Evolutionary conservation across 2,888 invertebrate genomes (phyloP), one percentile per base, ranked within the genome.

Genomic region (Clistopyga incitator): DNA sequence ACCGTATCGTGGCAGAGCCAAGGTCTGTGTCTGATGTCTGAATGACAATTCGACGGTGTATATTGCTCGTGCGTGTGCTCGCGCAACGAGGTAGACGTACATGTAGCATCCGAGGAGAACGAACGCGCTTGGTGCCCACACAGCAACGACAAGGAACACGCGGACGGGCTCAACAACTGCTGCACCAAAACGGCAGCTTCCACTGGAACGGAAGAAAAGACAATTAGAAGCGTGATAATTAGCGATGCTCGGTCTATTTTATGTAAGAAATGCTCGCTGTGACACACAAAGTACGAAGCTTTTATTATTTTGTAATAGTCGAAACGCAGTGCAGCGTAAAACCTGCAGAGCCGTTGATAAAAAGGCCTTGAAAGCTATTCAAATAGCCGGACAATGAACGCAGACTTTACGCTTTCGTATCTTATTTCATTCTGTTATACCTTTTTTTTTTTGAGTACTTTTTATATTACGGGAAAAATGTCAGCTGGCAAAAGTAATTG

Each of bases 1-100:
- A 20, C 95, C 95, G 89, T 95, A 96, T 76, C 95, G 93, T 11
- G 95, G 94, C 45, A 94, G 90, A 54, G 93, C 91, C 86, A 92
- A 88, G 47, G 93, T 92, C 87, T 94, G 94, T 45, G 91, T 91
- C 88, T 92, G 88, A 87, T 93, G 93, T 74, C 94, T 92, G 79
- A 95, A 92, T 23, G 95, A 95, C 75, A 95, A 93, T 87, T 95
- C 94, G 23, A 95, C 95, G 52, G 95, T 95, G 86, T 95, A 95
- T 86, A 95, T 95, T 52, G 95, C 95, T 64, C 95, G 92, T 15
- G 95, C 95, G 87, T 96, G 95, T 80, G 95, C 95, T 80, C 95
- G 92, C 13, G 96, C 96, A 42, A 96, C 94, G 81, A 95, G 93
- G 90, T 95, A 95, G 83, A 96, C 95, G 92, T 95, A 95, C 86